phyloP scores from a whole-genome alignment of 2,888 invertebrate genomes.

The Cecidostiba fungosa region DNA sequence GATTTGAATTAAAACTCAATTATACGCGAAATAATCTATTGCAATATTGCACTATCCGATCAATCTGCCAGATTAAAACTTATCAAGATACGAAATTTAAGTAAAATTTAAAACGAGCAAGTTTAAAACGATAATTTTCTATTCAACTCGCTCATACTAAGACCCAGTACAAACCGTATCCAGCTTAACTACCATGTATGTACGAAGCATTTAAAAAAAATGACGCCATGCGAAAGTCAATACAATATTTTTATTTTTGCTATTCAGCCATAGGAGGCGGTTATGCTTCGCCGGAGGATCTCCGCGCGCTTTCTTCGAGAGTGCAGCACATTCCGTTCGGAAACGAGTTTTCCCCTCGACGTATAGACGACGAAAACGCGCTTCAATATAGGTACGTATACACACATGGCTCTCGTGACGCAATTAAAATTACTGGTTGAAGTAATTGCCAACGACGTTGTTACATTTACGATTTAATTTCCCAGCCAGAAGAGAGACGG shows the following conservation, averaged over 20 bases:
- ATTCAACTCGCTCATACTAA: background rate
- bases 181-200: slow-evolving; percentile 6
- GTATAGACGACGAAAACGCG: slow-evolving; percentile 30
- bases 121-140: slow-evolving; percentile 23
- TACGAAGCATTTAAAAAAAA: background rate
- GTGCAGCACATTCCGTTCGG: slow-evolving; percentile 45
- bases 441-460: slow-evolving; percentile 61
- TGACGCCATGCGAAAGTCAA: background rate
- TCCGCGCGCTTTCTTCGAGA: slow-evolving; percentile 37
- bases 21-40: background rate
- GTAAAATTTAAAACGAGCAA: background rate
- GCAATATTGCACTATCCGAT: background rate
- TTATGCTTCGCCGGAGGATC: slow-evolving; percentile 29
- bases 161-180: slow-evolving; percentile 1
- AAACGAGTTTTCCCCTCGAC: slow-evolving; percentile 54
- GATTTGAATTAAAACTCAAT: slow-evolving; percentile 39
- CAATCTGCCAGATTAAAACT: background rate
- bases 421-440: slow-evolving; percentile 61
- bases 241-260: slow-evolving; percentile 22
- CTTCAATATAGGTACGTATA: background rate
- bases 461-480: slow-evolving; percentile 62
- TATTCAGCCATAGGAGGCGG: background rate
- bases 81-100: slow-evolving; percentile 21
- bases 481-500: background rate
- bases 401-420: slow-evolving; percentile 47